Conservation (phyloP, 2,888 invertebrate species). For the Rotaria macrura region DNA sequence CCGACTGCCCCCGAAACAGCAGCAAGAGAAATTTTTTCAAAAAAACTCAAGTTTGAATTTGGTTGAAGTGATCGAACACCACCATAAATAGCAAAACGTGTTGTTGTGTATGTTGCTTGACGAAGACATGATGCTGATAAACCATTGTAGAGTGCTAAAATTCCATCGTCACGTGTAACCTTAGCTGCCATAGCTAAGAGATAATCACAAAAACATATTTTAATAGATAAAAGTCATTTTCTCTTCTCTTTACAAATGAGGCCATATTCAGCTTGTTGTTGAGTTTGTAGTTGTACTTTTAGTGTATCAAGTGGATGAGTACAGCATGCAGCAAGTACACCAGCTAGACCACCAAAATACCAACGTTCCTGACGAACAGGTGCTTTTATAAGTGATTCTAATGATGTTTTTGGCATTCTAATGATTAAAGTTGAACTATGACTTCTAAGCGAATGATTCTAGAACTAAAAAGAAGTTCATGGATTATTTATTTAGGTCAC, state of each 20-base stretch:
- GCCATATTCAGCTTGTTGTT: slow-evolving; percentile 30
- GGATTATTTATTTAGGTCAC: no score
- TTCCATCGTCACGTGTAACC: slow-evolving; percentile 65
- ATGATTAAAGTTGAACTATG: not conserved
- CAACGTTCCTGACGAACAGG: not conserved
- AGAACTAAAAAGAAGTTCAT: no score
- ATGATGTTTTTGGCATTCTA: not conserved
- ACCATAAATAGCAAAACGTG: slow-evolving; percentile 69
- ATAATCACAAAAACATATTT: no score
- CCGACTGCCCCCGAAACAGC: slow-evolving; percentile 73
- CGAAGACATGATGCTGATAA: slow-evolving; percentile 82
- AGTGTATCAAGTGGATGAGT: slow-evolving; percentile 93
- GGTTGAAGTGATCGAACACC: slow-evolving; percentile 47
- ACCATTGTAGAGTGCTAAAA: slow-evolving; percentile 83
- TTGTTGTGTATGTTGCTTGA: slow-evolving; percentile 75
- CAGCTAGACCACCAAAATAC: slow-evolving; percentile 17
- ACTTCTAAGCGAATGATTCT: no score
- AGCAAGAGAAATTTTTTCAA: slow-evolving; percentile 65
- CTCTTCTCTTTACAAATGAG: slow-evolving; percentile 18
- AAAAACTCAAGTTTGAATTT: slow-evolving; percentile 57
- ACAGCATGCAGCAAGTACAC: slow-evolving; percentile 66
- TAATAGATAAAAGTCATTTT: no score
- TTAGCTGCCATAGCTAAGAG: slow-evolving; percentile 60
- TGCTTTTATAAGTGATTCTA: not conserved
- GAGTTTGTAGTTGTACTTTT: slow-evolving; percentile 84